Percentiles rank a stretch among this genome's conserved stretches.
phyloP scores from a whole-genome alignment of 2,888 invertebrate species.

The Aelia acuminata region DNA sequence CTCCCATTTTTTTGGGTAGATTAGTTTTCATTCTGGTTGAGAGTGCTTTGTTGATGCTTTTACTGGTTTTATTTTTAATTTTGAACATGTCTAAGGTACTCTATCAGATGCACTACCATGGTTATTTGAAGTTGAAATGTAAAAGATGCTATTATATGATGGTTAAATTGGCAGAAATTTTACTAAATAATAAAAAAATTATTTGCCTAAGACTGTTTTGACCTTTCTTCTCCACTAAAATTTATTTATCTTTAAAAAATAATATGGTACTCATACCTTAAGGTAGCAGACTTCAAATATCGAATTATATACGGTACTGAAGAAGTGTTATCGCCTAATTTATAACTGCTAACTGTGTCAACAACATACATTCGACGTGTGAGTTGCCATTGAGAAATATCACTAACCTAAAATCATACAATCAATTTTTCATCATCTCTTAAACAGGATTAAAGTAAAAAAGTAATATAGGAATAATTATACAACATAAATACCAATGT shows the following conservation, averaged over 20 bases:
- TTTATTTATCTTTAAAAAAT: background rate
- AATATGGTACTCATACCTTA: constrained; percentile 64
- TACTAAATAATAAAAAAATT: too few species aligned
- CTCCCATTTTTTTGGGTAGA: too few species aligned
- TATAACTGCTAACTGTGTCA: constrained; percentile 73
- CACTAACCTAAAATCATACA: constrained; percentile 69
- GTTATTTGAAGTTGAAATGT: too few species aligned
- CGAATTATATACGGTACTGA: constrained; percentile 67
- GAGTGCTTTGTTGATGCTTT: too few species aligned
- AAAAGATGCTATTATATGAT: too few species aligned
- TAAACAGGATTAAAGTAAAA: background rate
- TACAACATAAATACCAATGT: background rate
- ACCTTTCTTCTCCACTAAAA: too few species aligned
- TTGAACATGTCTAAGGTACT: too few species aligned
- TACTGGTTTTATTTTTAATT: too few species aligned
- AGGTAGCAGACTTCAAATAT: constrained; percentile 69
- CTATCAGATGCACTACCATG: too few species aligned
- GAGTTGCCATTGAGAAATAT: constrained; percentile 75
- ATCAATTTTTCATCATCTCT: background rate
- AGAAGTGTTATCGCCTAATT: constrained; percentile 51
- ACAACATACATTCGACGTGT: constrained; percentile 79
- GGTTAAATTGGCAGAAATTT: too few species aligned
- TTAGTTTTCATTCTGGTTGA: too few species aligned
- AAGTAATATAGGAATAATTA: background rate
- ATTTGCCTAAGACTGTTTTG: too few species aligned